Base-by-base conservation (phyloP, 2,797 vertebrate species). In the Takifugu ocellatus region DNA sequence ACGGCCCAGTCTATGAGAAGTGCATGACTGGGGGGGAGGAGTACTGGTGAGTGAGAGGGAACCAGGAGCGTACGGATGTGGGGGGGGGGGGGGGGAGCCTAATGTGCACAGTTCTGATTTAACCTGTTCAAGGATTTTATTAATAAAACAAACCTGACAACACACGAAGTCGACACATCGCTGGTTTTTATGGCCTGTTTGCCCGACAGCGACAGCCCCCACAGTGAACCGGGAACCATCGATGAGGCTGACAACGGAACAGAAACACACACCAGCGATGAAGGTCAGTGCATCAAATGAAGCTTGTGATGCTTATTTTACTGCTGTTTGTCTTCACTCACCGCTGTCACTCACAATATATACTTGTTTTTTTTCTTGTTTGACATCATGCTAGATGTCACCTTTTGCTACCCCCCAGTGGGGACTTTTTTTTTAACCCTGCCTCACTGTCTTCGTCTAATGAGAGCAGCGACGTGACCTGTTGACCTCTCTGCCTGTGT, bases 21-120 rank as follows among this genome's bases (percentile, higher is more conserved):
- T 99, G 97, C 84, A 99, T 99, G 97, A 92, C 94, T 0, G 97
- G 96, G 55, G 97, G 95, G 17, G 97, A 98, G 82, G 96, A 99
- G 75, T 99, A 98, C 88, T 99, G 97, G 96, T 98, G 88, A 91
- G 95, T 81, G n/a, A 1, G 16, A 5, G 5, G 21, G 5, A 0
- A 49, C 5, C 47, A 24, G 33, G 11, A 49, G 11, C 9, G 14
- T 27, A n/a, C 36, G 14, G 1, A 21, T 21, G 48, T 7, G 27
- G 36, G 11, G 36, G 0, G 36, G 12, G 36, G 10, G 33, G 11
- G 14, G 14, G 7, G 12, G 36, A 39, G 10, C 36, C 31, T 9
- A 33, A 33, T 33, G 7, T 9, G 7, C 10, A 10, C 4, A 1
- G 31, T 7, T 10, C 2, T 10, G 2, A 33, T 33, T 2, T 9